These are phyloP conservation scores for Naso thynnoides DNA, from an alignment of 2,797 vertebrate species.

Conservation along the genomic window DNA sequence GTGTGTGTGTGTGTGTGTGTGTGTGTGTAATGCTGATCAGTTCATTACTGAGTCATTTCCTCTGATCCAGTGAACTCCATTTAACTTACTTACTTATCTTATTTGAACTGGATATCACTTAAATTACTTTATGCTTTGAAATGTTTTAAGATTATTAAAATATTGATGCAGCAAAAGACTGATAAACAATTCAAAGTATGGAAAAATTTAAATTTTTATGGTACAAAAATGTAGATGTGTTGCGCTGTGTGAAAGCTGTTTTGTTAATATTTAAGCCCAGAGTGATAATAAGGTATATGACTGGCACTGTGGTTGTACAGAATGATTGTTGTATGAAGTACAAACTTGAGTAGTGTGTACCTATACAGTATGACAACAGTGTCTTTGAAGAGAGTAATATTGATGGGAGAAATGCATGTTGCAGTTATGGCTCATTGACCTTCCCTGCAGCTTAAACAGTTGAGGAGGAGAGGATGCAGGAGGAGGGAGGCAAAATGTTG, in stretches of 20 bases:
- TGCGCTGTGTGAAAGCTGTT: too few species aligned
- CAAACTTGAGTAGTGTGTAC: neutral
- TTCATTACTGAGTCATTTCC: constrained; percentile 34
- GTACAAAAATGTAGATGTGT: too few species aligned
- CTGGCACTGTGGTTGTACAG: too few species aligned
- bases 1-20: neutral
- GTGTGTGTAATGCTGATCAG: constrained; percentile 15
- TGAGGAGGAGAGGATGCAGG: constrained; percentile 8
- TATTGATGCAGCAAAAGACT: neutral
- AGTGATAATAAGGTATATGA: too few species aligned
- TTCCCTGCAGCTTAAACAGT: constrained; percentile 21
- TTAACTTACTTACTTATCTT: too few species aligned
- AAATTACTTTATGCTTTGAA: neutral
- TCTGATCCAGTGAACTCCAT: constrained; percentile 8
- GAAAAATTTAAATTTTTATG: too few species aligned
- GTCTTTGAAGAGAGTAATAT: neutral
- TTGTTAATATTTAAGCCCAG: too few species aligned
- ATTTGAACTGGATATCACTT: too few species aligned
- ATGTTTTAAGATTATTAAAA: neutral
- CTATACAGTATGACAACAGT: neutral
- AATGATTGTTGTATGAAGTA: too few species aligned
- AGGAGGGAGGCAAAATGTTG: constrained; percentile 4
- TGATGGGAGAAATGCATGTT: neutral
- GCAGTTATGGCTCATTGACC: constrained; percentile 4
- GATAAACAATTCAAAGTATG: neutral